Conservation (phyloP, 2,113 vertebrate genomes). For the Rhinolophus sinicus region DNA sequence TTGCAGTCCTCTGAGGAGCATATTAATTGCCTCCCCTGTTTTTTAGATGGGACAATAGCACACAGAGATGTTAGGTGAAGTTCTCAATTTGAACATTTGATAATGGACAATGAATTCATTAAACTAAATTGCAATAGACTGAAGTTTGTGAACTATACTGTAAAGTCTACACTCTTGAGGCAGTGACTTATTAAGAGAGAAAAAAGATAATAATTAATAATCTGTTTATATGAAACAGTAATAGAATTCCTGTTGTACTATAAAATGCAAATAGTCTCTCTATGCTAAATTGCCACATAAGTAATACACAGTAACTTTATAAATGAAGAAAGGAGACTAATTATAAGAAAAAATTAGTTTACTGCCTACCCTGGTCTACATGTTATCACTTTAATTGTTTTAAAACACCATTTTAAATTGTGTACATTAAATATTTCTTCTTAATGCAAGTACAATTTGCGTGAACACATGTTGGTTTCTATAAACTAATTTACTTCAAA, state of each 20-base stretch:
- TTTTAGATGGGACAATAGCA: background rate
- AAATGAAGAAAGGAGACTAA: background rate
- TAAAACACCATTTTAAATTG: slow-evolving; percentile 12
- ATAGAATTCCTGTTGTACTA: background rate
- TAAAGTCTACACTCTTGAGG: background rate
- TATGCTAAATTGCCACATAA: slow-evolving; percentile 25
- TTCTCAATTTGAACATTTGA: background rate
- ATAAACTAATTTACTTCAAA: background rate
- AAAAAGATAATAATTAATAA: slow-evolving; percentile 11
- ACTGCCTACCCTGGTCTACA: background rate
- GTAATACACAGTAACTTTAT: background rate
- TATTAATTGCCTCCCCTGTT: background rate
- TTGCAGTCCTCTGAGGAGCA: background rate
- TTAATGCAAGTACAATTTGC: background rate
- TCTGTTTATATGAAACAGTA: background rate
- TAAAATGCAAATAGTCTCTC: background rate
- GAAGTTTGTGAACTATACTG: background rate
- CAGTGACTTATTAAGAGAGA: background rate
- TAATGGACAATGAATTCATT: background rate
- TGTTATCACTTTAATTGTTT: background rate
- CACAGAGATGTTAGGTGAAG: background rate
- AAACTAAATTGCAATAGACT: background rate
- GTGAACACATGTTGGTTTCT: background rate
- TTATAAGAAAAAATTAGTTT: slow-evolving; percentile 22
- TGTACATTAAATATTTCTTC: background rate